Evolutionary conservation across 2,888 invertebrate genomes (phyloP).

Genomic region (Aphelenchoides bicaudatus): DNA sequence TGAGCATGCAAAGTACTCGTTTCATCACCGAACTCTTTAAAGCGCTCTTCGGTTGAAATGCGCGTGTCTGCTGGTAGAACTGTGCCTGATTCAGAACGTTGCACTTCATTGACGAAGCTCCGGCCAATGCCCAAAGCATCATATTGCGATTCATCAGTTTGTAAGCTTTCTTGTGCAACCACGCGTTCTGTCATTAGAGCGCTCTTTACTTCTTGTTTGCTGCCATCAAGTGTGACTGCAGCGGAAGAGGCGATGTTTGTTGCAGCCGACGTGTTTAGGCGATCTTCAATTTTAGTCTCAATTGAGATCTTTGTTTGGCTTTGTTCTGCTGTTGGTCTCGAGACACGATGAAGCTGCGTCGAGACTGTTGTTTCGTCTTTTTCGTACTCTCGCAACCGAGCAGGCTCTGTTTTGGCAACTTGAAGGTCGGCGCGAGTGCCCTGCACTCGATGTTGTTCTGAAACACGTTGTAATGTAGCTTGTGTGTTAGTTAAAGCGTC

Average conservation of each 20-base stretch:
- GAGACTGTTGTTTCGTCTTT: neutral
- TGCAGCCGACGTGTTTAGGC: neutral
- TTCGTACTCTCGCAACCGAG: conserved; percentile 9
- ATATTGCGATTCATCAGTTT: conserved; percentile 16
- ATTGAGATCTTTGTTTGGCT: neutral
- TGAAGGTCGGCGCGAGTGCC: conserved; percentile 1
- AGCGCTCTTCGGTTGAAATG: conserved; percentile 12
- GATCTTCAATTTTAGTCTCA: neutral
- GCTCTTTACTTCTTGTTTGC: neutral
- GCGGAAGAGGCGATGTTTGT: neutral
- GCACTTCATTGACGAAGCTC: conserved; percentile 16
- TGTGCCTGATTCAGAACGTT: conserved; percentile 3
- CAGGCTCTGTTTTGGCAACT: neutral
- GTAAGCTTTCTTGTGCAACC: neutral
- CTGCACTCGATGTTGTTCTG: conserved; percentile 12
- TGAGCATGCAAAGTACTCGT: conserved; percentile 12
- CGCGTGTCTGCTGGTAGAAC: conserved; percentile 1
- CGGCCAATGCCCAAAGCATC: conserved; percentile 24
- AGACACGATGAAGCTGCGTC: neutral
- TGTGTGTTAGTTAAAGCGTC: conserved; percentile 2
- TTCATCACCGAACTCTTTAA: conserved; percentile 39
- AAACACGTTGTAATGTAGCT: conserved; percentile 9
- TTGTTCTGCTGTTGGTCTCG: conserved; percentile 13
- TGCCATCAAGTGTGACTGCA: neutral
- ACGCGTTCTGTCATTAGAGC: neutral